phyloP scores from a whole-genome alignment of 2,797 vertebrate genomes.

The Ptychobarbus kaznakovi region DNA sequence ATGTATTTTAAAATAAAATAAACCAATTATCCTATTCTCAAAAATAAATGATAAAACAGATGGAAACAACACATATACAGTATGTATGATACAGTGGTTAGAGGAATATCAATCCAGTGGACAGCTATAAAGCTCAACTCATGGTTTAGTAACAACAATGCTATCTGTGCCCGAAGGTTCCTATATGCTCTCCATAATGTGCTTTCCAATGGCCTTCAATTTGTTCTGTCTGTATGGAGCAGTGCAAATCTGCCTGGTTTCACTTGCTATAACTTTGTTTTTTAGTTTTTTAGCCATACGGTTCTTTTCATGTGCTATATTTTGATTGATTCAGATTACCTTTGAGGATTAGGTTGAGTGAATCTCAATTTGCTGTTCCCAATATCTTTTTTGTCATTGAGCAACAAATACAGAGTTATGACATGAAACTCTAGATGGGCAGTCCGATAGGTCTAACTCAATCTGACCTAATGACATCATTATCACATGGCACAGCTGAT shows the following conservation, averaged over 20 bases:
- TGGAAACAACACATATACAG: not conserved
- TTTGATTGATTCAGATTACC: not conserved
- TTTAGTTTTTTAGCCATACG: not conserved
- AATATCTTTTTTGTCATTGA: slow-evolving; percentile 8
- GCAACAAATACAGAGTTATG: not conserved
- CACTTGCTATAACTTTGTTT: not conserved
- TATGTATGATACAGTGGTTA: not conserved
- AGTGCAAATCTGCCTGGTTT: not conserved
- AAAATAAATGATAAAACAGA: not conserved
- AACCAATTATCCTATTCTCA: not conserved
- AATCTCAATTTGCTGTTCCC: not conserved
- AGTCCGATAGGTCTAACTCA: too few species aligned
- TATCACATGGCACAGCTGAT: too few species aligned
- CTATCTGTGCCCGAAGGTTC: not conserved
- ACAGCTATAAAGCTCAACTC: not conserved
- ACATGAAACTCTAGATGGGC: too few species aligned
- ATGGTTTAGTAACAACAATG: not conserved
- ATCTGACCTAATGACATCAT: too few species aligned
- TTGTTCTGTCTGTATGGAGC: not conserved
- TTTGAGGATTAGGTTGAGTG: not conserved
- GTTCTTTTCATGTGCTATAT: not conserved
- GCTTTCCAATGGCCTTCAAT: not conserved
- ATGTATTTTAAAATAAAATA: too few species aligned
- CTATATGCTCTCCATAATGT: slow-evolving; percentile 1
- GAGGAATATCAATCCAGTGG: not conserved